Percentiles rank a stretch among this genome's conserved stretches.
Evolutionary conservation across 1,140 invertebrate species (phyloP).

Genomic region (Rhynchophorus ferrugineus): DNA sequence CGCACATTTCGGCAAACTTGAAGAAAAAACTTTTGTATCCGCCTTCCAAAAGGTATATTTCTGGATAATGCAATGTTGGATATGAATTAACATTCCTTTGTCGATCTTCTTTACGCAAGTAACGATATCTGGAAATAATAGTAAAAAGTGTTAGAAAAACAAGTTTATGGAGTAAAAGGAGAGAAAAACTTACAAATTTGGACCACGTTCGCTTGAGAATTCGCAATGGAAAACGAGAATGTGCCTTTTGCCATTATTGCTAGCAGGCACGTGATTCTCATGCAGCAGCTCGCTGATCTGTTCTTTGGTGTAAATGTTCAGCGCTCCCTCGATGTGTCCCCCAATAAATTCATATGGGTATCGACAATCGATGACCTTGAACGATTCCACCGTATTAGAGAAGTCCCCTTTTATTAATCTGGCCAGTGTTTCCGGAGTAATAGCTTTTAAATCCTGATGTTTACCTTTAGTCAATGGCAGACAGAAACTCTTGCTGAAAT

Average conservation of each 20-base stretch:
- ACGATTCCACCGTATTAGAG: conserved; percentile 52
- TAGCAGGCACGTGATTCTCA: conserved; percentile 27
- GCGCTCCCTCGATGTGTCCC: conserved; percentile 82
- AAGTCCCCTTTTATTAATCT: conserved; percentile 62
- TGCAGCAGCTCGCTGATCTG: conserved; percentile 60
- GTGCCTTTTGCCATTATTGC: conserved; percentile 47
- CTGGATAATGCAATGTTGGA: conserved; percentile 84
- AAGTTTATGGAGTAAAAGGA: neutral
- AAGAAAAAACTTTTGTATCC: conserved; percentile 90
- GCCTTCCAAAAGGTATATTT: conserved; percentile 89
- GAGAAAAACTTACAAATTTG: conserved; percentile 44
- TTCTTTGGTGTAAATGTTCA: conserved; percentile 77
- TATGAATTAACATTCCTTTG: conserved; percentile 76
- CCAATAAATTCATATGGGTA: conserved; percentile 98
- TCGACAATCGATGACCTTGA: conserved; percentile 69
- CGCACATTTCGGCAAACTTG: conserved; percentile 62
- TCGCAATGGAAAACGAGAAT: conserved; percentile 98
- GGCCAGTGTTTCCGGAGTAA: conserved; percentile 67
- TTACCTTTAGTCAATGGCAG: conserved; percentile 72
- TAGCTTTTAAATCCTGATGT: conserved; percentile 81
- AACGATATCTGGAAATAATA: conserved; percentile 61
- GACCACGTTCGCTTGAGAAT: conserved; percentile 92
- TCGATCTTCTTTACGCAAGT: conserved; percentile 77
- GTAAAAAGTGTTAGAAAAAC: neutral
- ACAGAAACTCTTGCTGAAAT: conserved; percentile 68